Base-by-base conservation (phyloP, 2,113 vertebrate species). In the Gopherus flavomarginatus region DNA sequence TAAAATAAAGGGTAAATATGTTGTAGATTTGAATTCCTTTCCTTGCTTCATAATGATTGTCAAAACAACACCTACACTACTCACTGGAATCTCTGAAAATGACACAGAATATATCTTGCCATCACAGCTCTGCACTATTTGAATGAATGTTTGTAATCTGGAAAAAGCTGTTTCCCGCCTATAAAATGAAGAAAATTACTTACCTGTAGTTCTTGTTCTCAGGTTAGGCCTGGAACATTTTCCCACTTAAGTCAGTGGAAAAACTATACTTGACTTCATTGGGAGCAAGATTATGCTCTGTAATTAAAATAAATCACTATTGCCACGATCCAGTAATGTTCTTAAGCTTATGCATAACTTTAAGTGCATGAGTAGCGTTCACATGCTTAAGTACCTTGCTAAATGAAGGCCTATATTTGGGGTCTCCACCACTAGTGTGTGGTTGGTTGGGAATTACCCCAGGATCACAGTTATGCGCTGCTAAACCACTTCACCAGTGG, bases 1-100 rank as follows among this genome's bases (percentile, higher is more conserved):
- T 53, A 94, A 97, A 95, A 95, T 50, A 93, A 86, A 96, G 82
- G 86, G 72, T 85, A 93, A 90, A 8, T n/a, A 87, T 91, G 65
- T n/a, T 95, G 81, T 81, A 94, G 86, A 89, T 69, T 83, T 85
- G 29, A 77, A 72, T 54, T 75, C 16, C 47, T 59, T 72, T 92
- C 77, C n/a, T 79, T 87, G 87, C 80, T 94, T 35, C 89, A 80
- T 35, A 87, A 92, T 35, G 47, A 78, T 77, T 94, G 81, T 85
- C 54, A 92, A 82, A 95, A 50, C 57, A 82, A 50, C 0, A 19
- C 83, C 86, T 75, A 90, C 8, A 42, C 1, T 2, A 78, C 6
- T 4, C 72, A 1, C 4, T 12, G 27, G 49, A 14, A 85, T 57
- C 96, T 93, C 87, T 84, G 77, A 88, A 94, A 89, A 84, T 1